Evolutionary conservation across 2,113 vertebrate species (phyloP).

Genomic region (Phoxinus phoxinus): DNA sequence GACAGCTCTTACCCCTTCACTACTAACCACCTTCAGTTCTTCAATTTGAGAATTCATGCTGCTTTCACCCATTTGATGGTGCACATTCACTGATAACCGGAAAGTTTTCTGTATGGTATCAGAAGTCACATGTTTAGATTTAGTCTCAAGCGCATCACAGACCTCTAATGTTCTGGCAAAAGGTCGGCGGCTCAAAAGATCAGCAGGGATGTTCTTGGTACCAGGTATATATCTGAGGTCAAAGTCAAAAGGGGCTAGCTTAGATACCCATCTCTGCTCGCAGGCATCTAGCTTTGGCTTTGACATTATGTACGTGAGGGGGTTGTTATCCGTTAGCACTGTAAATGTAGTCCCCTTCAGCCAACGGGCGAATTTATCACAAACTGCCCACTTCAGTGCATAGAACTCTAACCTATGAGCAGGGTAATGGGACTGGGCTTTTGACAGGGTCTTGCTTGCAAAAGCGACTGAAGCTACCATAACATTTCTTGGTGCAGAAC

Average conservation of each 20-base stretch:
- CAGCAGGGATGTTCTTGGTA: too few species aligned
- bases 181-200: too few species aligned
- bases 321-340: too few species aligned
- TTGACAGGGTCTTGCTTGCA: not conserved
- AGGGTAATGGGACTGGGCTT: not conserved
- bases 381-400: not conserved
- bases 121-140: not conserved
- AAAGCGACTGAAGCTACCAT: slow-evolving; percentile 6
- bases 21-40: not conserved
- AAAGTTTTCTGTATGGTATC: not conserved
- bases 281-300: too few species aligned
- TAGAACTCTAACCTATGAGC: not conserved
- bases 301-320: too few species aligned
- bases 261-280: too few species aligned
- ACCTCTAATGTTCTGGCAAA: too few species aligned
- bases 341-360: not conserved
- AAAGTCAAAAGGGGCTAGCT: too few species aligned
- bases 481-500: too few species aligned
- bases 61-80: not conserved
- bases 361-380: not conserved
- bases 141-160: too few species aligned
- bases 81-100: not conserved
- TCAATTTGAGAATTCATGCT: not conserved
- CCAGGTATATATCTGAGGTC: too few species aligned
- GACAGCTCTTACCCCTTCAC: not conserved